A percentile compares a stretch with the other conserved stretches of the same genome.
These are phyloP conservation scores for Microtus pennsylvanicus DNA, from an alignment of 2,113 vertebrate species.

Conservation along the genomic window DNA sequence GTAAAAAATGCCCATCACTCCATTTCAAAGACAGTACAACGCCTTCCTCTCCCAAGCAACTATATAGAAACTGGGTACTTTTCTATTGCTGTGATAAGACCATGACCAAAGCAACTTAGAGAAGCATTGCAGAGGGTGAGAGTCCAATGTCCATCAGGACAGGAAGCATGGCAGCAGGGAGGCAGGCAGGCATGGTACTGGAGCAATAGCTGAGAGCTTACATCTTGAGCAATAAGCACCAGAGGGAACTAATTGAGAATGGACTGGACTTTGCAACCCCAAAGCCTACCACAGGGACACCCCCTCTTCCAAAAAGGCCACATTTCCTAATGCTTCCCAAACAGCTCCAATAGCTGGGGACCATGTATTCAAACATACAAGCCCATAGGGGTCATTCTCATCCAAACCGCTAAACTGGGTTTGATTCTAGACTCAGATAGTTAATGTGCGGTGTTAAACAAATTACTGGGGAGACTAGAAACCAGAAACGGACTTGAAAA, in stretches of 20 bases:
- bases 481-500: not conserved
- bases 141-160: not conserved
- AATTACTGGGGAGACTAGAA: not conserved
- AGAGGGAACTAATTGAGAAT: not conserved
- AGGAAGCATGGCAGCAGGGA: not conserved
- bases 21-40: not conserved
- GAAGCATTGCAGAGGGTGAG: not conserved
- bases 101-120: not conserved
- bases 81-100: not conserved
- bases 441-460: not conserved
- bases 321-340: not conserved
- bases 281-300: not conserved
- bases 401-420: not conserved
- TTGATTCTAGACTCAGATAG: not conserved
- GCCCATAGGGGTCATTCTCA: not conserved
- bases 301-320: not conserved
- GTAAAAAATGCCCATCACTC: not conserved
- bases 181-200: not conserved
- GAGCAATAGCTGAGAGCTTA: not conserved
- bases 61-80: not conserved
- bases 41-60: not conserved
- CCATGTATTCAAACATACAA: not conserved
- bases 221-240: not conserved
- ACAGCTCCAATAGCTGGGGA: not conserved
- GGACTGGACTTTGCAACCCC: not conserved